These are phyloP conservation scores for Lasioglossum oenotherae DNA, from an alignment of 2,888 invertebrate species.

Conservation along the genomic window DNA sequence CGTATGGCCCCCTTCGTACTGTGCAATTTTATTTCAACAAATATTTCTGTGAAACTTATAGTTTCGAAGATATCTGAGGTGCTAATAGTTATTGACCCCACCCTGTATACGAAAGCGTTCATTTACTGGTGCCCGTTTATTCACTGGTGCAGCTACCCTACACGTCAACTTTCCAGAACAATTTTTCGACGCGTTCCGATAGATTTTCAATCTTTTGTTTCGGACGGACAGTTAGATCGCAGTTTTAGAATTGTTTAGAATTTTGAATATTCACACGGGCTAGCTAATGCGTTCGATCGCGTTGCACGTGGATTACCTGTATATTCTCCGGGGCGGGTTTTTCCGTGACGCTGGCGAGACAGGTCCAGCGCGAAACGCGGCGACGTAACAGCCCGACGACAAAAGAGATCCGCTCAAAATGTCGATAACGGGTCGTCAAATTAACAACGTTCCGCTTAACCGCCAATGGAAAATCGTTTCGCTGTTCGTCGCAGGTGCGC, in stretches of 20 bases:
- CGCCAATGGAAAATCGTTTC: slow-evolving; percentile 37
- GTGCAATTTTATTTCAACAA: no score
- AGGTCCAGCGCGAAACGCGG: not conserved
- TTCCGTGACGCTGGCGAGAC: not conserved
- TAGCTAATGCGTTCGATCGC: not conserved
- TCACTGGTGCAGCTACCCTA: no score
- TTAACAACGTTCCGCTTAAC: slow-evolving; percentile 46
- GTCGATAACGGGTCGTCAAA: slow-evolving; percentile 18
- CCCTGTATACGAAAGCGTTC: no score
- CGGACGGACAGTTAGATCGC: not conserved
- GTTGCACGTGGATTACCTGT: not conserved
- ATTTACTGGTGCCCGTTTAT: no score
- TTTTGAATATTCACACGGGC: not conserved
- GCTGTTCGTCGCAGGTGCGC: slow-evolving; percentile 24
- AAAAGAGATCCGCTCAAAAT: slow-evolving; percentile 16
- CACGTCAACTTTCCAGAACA: not conserved
- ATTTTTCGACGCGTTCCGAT: not conserved
- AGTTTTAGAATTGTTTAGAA: not conserved
- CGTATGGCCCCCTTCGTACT: no score
- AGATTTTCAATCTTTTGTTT: not conserved
- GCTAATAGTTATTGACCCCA: no score
- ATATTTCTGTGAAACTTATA: no score
- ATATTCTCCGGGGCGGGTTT: not conserved
- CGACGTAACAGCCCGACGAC: not conserved
- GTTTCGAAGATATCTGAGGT: no score